Conservation (phyloP, 2,113 vertebrate genomes). For the Labeo catla region DNA sequence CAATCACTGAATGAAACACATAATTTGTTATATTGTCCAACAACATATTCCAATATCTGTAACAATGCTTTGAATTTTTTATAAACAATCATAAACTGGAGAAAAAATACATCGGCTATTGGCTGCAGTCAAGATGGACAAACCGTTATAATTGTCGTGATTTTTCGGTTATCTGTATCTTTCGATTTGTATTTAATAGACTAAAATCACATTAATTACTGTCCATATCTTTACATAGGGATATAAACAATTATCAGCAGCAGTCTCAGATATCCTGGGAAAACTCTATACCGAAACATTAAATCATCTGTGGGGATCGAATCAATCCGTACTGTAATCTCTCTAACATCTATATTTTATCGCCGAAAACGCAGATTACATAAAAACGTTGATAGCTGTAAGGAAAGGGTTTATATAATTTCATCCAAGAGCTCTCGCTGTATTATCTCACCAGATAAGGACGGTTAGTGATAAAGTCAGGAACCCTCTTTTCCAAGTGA, state of each 20-base stretch:
- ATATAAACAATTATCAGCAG: slow-evolving; percentile 59
- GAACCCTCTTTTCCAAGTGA: slow-evolving; percentile 49
- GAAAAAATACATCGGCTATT: too few species aligned
- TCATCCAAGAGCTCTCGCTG: slow-evolving; percentile 65
- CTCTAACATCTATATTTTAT: slow-evolving; percentile 64
- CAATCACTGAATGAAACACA: not conserved
- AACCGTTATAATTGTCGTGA: not conserved
- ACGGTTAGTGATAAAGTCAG: slow-evolving; percentile 69
- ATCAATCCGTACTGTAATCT: slow-evolving; percentile 59
- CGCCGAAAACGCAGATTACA: slow-evolving; percentile 68
- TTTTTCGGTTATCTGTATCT: slow-evolving; percentile 25
- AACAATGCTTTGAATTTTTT: not conserved
- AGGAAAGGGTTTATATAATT: slow-evolving; percentile 57
- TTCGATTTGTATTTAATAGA: slow-evolving; percentile 46
- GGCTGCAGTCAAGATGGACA: not conserved
- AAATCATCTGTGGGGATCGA: slow-evolving; percentile 60
- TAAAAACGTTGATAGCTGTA: slow-evolving; percentile 66
- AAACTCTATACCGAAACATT: slow-evolving; percentile 38
- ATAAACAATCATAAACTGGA: not conserved
- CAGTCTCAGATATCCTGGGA: slow-evolving; percentile 27
- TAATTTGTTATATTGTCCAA: not conserved
- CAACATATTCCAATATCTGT: not conserved
- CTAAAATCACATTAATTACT: slow-evolving; percentile 59
- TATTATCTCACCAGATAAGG: slow-evolving; percentile 84
- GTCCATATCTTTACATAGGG: slow-evolving; percentile 48